These are phyloP conservation scores for Xiphophorus birchmanni DNA, from an alignment of 2,797 vertebrate species.

Conservation along the genomic window DNA sequence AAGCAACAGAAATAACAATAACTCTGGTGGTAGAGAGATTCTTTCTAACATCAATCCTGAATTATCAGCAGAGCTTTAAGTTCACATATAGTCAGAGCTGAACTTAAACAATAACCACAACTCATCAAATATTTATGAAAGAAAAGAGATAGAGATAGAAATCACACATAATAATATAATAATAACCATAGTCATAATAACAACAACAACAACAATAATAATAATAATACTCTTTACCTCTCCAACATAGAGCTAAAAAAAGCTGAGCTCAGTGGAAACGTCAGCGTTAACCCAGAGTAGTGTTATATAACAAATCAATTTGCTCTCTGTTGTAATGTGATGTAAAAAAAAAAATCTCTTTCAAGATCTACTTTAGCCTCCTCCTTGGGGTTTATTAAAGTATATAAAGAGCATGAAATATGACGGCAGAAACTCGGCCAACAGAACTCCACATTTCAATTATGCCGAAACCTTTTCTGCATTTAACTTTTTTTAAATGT, in stretches of 20 bases:
- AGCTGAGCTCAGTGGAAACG: constrained; percentile 46
- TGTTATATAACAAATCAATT: constrained; percentile 70
- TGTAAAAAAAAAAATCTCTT: constrained; percentile 59
- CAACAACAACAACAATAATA: no score
- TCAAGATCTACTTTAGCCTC: constrained; percentile 55
- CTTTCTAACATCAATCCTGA: neutral
- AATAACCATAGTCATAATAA: neutral
- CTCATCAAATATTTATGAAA: neutral
- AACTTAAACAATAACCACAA: neutral
- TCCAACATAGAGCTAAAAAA: constrained; percentile 46
- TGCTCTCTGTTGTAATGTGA: constrained; percentile 46
- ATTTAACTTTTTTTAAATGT: neutral
- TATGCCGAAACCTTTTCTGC: constrained; percentile 38
- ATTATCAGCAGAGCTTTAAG: neutral
- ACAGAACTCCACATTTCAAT: constrained; percentile 44
- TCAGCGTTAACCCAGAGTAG: constrained; percentile 42
- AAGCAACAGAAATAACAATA: neutral
- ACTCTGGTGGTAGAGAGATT: neutral
- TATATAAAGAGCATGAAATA: constrained; percentile 65
- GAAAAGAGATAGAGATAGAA: neutral
- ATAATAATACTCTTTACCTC: constrained; percentile 12
- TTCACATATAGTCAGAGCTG: neutral
- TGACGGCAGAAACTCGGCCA: constrained; percentile 48
- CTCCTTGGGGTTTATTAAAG: constrained; percentile 41
- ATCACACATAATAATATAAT: neutral